These are phyloP conservation scores for Pristionchus mayeri DNA, from an alignment of 2,888 invertebrate genomes.

Conservation along the genomic window DNA sequence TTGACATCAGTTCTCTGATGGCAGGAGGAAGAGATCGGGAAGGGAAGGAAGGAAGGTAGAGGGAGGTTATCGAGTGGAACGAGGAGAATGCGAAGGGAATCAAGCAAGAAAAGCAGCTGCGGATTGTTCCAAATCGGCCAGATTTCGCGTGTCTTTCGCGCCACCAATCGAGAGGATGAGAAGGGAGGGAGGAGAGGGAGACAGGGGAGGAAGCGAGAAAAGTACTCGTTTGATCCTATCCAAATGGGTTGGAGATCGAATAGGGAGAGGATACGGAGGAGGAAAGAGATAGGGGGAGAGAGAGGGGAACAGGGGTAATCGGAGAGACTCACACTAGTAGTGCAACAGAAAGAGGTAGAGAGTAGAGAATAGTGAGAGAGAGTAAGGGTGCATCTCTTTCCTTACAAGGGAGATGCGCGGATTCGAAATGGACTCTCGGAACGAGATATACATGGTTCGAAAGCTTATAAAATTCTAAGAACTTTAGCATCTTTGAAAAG, in stretches of 20 bases:
- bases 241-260: constrained; percentile 2
- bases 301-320: constrained; percentile 12
- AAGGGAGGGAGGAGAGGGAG: too few species aligned
- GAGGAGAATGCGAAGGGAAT: too few species aligned
- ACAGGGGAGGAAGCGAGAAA: constrained; percentile 5
- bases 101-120: constrained; percentile 5
- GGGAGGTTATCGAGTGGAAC: constrained; percentile 33
- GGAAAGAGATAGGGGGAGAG: neutral
- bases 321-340: constrained; percentile 3
- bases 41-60: neutral
- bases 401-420: too few species aligned
- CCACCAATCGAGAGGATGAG: constrained; percentile 33
- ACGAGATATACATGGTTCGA: too few species aligned
- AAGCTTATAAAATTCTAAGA: too few species aligned
- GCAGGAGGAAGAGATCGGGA: neutral
- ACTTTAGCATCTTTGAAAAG: too few species aligned
- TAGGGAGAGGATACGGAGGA: neutral
- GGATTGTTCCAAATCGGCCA: constrained; percentile 41
- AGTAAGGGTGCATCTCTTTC: constrained; percentile 6
- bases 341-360: neutral
- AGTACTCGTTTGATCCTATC: constrained; percentile 32
- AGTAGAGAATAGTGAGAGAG: constrained; percentile 1
- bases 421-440: too few species aligned
- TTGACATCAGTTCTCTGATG: constrained; percentile 28
- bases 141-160: constrained; percentile 24